Percentiles rank a stretch among this genome's conserved stretches.
Conservation (phyloP, 2,888 invertebrate species). For the Apodemia zela region DNA sequence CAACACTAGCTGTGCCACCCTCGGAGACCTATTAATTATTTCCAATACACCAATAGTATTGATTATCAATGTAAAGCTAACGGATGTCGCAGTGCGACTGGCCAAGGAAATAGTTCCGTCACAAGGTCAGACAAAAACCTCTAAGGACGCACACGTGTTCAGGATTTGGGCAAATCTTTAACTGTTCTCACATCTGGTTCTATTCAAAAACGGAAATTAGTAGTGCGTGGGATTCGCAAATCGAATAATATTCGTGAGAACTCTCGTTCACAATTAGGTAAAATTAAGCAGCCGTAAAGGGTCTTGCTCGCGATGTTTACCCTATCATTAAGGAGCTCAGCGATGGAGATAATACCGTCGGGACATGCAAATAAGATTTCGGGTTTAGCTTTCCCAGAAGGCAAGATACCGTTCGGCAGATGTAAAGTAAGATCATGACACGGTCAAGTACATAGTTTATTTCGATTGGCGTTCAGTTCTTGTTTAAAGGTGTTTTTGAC, state of each 20-base stretch:
- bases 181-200: slow-evolving; percentile 56
- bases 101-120: slow-evolving; percentile 40
- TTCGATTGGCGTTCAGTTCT: slow-evolving; percentile 70
- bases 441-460: slow-evolving; percentile 73
- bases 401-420: slow-evolving; percentile 75
- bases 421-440: slow-evolving; percentile 64
- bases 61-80: slow-evolving; percentile 59
- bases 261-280: slow-evolving; percentile 67
- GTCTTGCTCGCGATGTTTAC: slow-evolving; percentile 63
- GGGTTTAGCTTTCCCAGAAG: slow-evolving; percentile 77
- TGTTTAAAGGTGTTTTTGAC: slow-evolving; percentile 77
- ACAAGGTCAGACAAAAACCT: slow-evolving; percentile 51
- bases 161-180: slow-evolving; percentile 49
- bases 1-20: slow-evolving; percentile 29
- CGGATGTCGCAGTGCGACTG: slow-evolving; percentile 60
- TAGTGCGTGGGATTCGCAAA: slow-evolving; percentile 70
- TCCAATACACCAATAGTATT: slow-evolving; percentile 63
- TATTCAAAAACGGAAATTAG: slow-evolving; percentile 55
- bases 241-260: slow-evolving; percentile 75
- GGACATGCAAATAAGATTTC: slow-evolving; percentile 75
- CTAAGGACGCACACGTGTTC: slow-evolving; percentile 49
- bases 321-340: slow-evolving; percentile 67
- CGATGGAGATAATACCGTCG: slow-evolving; percentile 60
- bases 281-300: slow-evolving; percentile 69
- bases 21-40: slow-evolving; percentile 62